These are phyloP conservation scores for Clepsis dumicolana DNA, from an alignment of 2,888 invertebrate genomes.

Conservation along the genomic window DNA sequence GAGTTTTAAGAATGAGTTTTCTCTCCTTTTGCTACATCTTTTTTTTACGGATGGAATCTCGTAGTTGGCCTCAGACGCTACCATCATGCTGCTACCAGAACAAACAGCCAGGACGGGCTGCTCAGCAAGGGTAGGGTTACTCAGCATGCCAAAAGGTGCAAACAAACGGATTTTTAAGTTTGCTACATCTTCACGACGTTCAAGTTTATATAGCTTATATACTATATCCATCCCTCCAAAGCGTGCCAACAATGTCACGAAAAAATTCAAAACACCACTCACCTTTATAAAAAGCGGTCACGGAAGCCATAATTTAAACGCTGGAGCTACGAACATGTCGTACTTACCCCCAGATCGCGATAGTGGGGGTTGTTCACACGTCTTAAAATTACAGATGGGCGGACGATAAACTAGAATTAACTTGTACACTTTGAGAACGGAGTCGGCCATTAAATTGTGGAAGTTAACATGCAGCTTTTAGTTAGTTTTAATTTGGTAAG, in stretches of 20 bases:
- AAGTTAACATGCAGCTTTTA: conserved; percentile 45
- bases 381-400: conserved; percentile 60
- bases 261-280: conserved; percentile 24
- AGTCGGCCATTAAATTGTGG: conserved; percentile 49
- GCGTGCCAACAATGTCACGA: conserved; percentile 24
- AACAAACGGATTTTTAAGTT: no score
- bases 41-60: no score
- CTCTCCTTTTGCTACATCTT: no score
- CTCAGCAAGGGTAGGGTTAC: no score
- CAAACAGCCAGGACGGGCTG: no score
- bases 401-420: conserved; percentile 54
- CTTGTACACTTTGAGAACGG: conserved; percentile 49
- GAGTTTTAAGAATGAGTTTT: no score
- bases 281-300: conserved; percentile 25
- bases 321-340: conserved; percentile 39
- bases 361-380: conserved; percentile 62
- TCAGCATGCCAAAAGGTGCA: no score
- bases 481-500: conserved; percentile 13
- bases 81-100: no score
- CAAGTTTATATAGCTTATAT: no score
- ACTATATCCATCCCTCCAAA: background rate
- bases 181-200: no score
- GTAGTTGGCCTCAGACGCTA: no score
- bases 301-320: conserved; percentile 38
- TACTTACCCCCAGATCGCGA: conserved; percentile 45